phyloP scores from a whole-genome alignment of 2,113 vertebrate genomes.

The Sclerurus mexicanus region DNA sequence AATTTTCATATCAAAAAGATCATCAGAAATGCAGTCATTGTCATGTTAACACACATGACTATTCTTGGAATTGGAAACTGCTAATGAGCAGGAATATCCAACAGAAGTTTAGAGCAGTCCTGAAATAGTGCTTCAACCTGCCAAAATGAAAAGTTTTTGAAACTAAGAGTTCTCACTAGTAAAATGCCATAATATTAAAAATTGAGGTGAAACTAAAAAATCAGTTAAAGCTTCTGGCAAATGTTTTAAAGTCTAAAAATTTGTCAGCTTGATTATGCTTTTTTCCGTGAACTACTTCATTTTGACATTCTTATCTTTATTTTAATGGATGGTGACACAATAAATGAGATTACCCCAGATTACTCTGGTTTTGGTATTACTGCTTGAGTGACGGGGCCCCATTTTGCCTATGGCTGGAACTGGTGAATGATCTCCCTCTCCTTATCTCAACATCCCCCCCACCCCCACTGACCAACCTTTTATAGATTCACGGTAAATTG shows the following conservation, averaged over 20 bases:
- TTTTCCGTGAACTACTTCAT: not conserved
- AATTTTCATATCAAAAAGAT: not conserved
- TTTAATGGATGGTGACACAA: not conserved
- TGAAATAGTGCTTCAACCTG: not conserved
- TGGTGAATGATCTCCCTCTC: not conserved
- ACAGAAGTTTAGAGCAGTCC: not conserved
- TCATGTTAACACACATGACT: not conserved
- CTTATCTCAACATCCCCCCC: not conserved
- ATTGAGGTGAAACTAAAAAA: not conserved
- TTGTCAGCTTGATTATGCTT: not conserved
- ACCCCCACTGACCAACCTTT: not conserved
- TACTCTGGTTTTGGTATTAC: not conserved
- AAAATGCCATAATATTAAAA: not conserved
- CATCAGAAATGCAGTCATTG: not conserved
- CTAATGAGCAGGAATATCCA: not conserved
- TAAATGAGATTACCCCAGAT: not conserved
- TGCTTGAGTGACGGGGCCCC: not conserved
- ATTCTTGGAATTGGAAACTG: not conserved
- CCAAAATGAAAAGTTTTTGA: not conserved
- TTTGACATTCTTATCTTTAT: not conserved
- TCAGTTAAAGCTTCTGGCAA: not conserved
- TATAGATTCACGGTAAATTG: not conserved
- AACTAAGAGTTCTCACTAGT: not conserved
- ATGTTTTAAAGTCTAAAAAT: not conserved
- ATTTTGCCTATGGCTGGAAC: not conserved